A percentile compares a stretch with the other conserved stretches of the same genome.
Evolutionary conservation across 2,797 vertebrate genomes (phyloP).

Genomic region (Tarsius wallacei): DNA sequence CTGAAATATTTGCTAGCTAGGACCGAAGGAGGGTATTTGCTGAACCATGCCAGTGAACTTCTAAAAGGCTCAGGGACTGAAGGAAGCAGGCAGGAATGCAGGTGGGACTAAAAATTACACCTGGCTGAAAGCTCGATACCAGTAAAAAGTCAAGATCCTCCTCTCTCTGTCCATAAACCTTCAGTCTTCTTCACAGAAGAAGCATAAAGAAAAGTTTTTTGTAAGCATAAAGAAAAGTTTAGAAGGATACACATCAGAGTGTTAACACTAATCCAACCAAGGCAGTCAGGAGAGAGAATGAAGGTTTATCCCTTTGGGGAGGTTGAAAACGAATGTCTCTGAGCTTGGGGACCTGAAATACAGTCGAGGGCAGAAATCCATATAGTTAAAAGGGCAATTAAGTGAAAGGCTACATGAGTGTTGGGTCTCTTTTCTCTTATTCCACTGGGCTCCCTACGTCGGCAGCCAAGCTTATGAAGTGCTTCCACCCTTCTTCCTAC

Average conservation of each 20-base stretch:
- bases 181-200: too few relatives aligned
- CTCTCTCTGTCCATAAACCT: background rate
- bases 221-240: constrained; percentile 11
- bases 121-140: background rate
- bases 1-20: background rate
- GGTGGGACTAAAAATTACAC: background rate
- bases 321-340: background rate
- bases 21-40: background rate
- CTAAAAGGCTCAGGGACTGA: background rate
- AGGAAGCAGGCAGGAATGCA: background rate
- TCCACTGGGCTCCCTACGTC: background rate
- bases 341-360: background rate
- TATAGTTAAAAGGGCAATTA: background rate
- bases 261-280: background rate
- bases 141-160: background rate
- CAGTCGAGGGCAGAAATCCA: background rate
- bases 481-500: background rate
- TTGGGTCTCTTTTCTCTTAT: background rate
- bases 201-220: too few relatives aligned
- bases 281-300: background rate
- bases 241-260: background rate
- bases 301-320: background rate
- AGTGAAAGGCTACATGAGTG: background rate
- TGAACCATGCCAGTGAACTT: background rate
- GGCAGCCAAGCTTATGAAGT: background rate